These are phyloP conservation scores for Prietella phreatophila DNA, from an alignment of 2,113 vertebrate genomes.

Conservation along the genomic window DNA sequence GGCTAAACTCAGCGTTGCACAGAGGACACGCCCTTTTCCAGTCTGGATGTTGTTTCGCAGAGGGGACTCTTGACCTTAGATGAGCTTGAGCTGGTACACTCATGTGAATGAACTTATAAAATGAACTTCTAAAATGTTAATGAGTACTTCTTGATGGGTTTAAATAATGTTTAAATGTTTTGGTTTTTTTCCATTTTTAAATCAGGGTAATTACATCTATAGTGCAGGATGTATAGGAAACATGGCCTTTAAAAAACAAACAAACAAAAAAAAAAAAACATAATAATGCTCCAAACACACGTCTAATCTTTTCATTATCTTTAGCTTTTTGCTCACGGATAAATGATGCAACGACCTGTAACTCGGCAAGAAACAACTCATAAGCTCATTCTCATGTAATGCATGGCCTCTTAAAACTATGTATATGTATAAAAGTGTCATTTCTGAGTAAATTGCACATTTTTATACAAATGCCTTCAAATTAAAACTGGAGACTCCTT, in stretches of 20 bases:
- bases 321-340: background rate
- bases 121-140: background rate
- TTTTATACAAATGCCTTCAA: background rate
- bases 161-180: background rate
- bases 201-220: background rate
- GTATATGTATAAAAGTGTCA: background rate
- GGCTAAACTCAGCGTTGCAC: background rate
- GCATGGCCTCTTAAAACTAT: background rate
- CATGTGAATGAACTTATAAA: background rate
- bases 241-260: background rate
- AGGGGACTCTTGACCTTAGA: background rate
- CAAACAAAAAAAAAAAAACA: too few species aligned
- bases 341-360: slow-evolving; percentile 17
- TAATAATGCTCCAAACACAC: background rate
- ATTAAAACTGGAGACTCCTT: background rate
- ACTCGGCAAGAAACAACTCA: background rate
- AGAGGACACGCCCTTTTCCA: background rate
- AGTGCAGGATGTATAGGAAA: background rate
- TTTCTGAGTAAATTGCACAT: background rate
- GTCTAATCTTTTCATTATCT: too few species aligned
- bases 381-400: background rate
- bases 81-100: background rate
- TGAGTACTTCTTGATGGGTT: background rate
- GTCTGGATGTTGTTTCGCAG: background rate
- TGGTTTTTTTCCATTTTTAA: background rate